Evolutionary conservation across 1,140 invertebrate genomes (phyloP), one percentile per base, ranked within the genome.

Genomic region (Solenopsis invicta): DNA sequence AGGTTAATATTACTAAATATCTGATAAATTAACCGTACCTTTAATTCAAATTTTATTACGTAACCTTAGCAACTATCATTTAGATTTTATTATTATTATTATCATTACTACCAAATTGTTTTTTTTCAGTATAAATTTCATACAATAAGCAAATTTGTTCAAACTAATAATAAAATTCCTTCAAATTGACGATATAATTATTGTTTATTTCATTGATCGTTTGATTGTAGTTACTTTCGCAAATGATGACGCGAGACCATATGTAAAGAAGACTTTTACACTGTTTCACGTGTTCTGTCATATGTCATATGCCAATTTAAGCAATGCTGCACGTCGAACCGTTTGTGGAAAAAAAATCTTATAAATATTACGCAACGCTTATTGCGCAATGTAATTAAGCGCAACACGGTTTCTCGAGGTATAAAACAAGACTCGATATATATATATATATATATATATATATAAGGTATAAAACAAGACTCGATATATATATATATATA

Each of bases 321-420:
- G 54, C 67, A 71, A 71, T 16, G n/a, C 10, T 18, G 6, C 4
- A 1, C 45, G 9, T 37, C 41, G 24, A 50, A 13, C n/a, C n/a
- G 13, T 50, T 62, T 74, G 24, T 61, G 54, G 4, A 74, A 74
- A 74, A 74, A 74, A 74, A 61, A 74, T 84, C 18, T 5, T 48
- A 29, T 29, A 29, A 29, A 29, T 29, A 29, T 29, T 66, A 78
- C 4, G 59, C 21, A 78, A 78, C 13, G 18, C 24, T 85, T 56
- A 67, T 78, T 85, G 82, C 82, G 34, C 50, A 78, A 85, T 34
- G 45, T 67, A 85, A 85, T 85, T 85, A 66, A 85, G 66, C 50
- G 45, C 82, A 37, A 29, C 45, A 41, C 56, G 59, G 13, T 76
- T 75, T 29, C 16, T 66, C 59, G 13, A 41, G 41, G 21, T 54